Conservation (phyloP, 1,140 invertebrate species). For the Leptonema lineaticorne region DNA sequence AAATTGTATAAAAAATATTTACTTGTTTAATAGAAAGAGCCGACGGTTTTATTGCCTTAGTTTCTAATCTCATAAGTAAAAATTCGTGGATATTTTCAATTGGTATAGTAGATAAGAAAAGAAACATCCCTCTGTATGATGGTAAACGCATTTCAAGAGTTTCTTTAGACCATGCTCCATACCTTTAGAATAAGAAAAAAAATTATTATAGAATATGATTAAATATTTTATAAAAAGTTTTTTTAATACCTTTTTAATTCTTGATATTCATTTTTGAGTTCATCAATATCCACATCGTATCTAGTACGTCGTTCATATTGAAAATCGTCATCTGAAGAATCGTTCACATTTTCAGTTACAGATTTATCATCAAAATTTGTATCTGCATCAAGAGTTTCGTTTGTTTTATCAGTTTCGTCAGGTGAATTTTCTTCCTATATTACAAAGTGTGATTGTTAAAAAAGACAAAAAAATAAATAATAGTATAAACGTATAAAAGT, state of each 20-base stretch:
- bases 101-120: slow-evolving; percentile 81
- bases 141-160: slow-evolving; percentile 74
- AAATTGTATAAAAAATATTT: slow-evolving; percentile 3
- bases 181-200: slow-evolving; percentile 48
- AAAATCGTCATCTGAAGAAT: slow-evolving; percentile 40
- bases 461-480: background rate
- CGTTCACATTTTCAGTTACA: background rate
- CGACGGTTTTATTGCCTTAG: slow-evolving; percentile 80
- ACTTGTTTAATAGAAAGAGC: slow-evolving; percentile 80
- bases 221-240: too few relatives aligned
- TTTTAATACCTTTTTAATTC: slow-evolving; percentile 37
- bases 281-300: slow-evolving; percentile 36
- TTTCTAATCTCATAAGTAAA: slow-evolving; percentile 78
- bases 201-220: too few relatives aligned
- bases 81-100: slow-evolving; percentile 89
- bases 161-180: slow-evolving; percentile 79
- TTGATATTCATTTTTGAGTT: slow-evolving; percentile 39
- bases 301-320: slow-evolving; percentile 36
- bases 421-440: slow-evolving; percentile 26
- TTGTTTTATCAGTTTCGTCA: slow-evolving; percentile 13
- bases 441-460: background rate
- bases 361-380: slow-evolving; percentile 1
- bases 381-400: slow-evolving; percentile 9
- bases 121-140: slow-evolving; percentile 77
- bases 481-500: background rate